phyloP scores from a whole-genome alignment of 1,140 invertebrate species.

The Orchesella cincta region DNA sequence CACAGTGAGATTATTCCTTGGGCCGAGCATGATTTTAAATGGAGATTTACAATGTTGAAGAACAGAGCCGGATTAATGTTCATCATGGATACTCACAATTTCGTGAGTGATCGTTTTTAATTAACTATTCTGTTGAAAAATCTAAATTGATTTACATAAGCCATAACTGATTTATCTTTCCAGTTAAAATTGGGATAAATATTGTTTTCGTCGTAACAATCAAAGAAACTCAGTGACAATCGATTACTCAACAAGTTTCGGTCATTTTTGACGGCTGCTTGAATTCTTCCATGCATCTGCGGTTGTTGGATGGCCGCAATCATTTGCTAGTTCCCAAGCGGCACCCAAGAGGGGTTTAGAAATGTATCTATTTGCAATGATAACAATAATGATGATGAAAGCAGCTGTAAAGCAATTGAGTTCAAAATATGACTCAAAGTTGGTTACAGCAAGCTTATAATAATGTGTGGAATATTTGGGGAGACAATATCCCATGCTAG shows the following conservation, averaged over 20 bases:
- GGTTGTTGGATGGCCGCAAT: not conserved
- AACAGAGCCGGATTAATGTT: not conserved
- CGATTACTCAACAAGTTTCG: not conserved
- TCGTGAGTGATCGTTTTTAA: not conserved
- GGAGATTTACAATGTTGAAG: not conserved
- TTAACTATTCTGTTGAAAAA: not conserved
- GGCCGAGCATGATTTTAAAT: not conserved
- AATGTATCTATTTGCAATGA: constrained; percentile 8
- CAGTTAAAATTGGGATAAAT: not conserved
- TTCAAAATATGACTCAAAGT: too few relatives aligned
- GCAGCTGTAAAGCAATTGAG: not conserved
- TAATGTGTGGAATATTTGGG: too few relatives aligned
- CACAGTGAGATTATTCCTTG: not conserved
- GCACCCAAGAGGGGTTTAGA: not conserved
- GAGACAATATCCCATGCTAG: too few relatives aligned
- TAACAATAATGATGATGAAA: not conserved
- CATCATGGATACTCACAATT: not conserved
- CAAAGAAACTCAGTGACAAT: not conserved
- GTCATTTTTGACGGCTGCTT: not conserved
- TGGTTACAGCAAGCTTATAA: too few relatives aligned
- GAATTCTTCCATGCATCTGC: not conserved
- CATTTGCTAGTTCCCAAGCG: constrained; percentile 7
- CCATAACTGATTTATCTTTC: not conserved
- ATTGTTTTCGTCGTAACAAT: not conserved
- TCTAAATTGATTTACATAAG: not conserved